Evolutionary conservation across 2,113 vertebrate genomes (phyloP).

Genomic region (Heteronetta atricapilla): DNA sequence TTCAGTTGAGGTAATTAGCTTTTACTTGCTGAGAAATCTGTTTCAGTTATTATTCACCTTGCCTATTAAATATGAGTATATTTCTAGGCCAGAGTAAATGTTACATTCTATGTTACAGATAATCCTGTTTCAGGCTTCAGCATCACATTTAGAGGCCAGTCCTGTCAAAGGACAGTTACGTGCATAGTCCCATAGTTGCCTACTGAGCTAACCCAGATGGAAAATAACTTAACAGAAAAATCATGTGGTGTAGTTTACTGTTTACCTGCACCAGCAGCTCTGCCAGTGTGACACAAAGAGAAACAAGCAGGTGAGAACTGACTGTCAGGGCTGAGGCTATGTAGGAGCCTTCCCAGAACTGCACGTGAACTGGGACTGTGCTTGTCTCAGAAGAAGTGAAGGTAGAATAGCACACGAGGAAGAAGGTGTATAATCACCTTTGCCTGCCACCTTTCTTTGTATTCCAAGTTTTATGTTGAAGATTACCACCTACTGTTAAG

Average conservation of each 20-base stretch:
- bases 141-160: not conserved
- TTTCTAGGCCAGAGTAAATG: not conserved
- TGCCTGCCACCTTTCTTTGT: not conserved
- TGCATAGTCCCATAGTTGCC: not conserved
- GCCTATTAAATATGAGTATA: not conserved
- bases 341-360: not conserved
- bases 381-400: not conserved
- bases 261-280: not conserved
- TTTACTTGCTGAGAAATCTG: slow-evolving; percentile 8
- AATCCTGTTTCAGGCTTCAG: not conserved
- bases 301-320: not conserved
- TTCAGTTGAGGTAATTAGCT: slow-evolving; percentile 27
- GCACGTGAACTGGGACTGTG: not conserved
- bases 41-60: not conserved
- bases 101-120: not conserved
- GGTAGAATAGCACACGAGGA: not conserved
- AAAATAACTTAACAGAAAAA: not conserved
- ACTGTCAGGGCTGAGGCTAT: not conserved
- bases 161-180: rapidly evolving
- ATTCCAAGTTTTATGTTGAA: not conserved
- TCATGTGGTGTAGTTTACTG: not conserved
- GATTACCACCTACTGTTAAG: not conserved
- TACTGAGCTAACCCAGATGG: not conserved
- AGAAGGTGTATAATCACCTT: not conserved
- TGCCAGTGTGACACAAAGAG: not conserved